Evolutionary conservation across 1,140 invertebrate genomes (phyloP).

Genomic region (Eriosoma lanigerum): DNA sequence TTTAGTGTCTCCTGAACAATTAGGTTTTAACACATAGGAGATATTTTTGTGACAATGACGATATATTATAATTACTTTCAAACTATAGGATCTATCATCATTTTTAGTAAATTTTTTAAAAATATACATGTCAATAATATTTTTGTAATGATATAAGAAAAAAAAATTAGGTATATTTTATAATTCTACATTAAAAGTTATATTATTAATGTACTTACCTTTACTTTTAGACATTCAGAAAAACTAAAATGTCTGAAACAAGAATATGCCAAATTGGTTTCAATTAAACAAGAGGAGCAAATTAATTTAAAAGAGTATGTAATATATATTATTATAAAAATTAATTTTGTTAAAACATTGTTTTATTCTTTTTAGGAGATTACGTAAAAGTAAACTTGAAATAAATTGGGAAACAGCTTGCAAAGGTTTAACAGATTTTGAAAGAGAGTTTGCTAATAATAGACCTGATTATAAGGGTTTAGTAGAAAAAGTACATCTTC

Average conservation of each 20-base stretch:
- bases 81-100: no score
- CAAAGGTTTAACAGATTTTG: constrained; percentile 33
- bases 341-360: not conserved
- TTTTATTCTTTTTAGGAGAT: constrained; percentile 19
- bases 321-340: not conserved
- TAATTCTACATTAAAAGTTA: not conserved
- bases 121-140: no score
- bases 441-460: constrained; percentile 23
- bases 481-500: constrained; percentile 23
- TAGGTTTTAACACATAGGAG: no score
- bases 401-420: constrained; percentile 32
- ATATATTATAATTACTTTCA: no score
- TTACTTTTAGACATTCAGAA: constrained; percentile 10
- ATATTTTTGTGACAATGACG: no score
- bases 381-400: constrained; percentile 22
- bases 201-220: not conserved
- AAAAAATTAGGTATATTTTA: no score
- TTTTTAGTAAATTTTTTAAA: no score
- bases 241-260: not conserved
- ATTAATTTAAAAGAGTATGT: constrained; percentile 42
- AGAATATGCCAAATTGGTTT: constrained; percentile 23
- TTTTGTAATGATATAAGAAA: no score
- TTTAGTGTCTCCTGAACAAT: no score
- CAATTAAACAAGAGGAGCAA: constrained; percentile 34
- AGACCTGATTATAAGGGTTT: constrained; percentile 27